These are phyloP conservation scores for Clostera curtula DNA, from an alignment of 2,888 invertebrate genomes.

Conservation along the genomic window DNA sequence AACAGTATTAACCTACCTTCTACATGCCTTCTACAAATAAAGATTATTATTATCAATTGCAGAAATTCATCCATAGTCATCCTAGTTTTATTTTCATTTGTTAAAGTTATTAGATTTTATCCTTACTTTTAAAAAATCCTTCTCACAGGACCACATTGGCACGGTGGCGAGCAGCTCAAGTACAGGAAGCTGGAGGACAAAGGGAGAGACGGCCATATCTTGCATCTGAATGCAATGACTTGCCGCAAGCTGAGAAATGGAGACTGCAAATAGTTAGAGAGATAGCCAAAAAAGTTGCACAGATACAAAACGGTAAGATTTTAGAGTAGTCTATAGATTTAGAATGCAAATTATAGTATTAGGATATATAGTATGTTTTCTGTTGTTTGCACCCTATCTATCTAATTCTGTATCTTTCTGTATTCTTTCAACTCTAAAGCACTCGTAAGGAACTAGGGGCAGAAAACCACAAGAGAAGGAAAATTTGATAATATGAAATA, in stretches of 20 bases:
- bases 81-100: no score
- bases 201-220: conserved; percentile 93
- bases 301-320: conserved; percentile 93
- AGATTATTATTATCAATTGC: neutral
- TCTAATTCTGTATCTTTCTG: no score
- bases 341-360: no score
- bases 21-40: neutral
- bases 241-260: conserved; percentile 96
- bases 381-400: no score
- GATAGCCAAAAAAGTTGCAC: conserved; percentile 98
- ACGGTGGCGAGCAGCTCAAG: conserved; percentile 97
- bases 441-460: no score
- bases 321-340: no score
- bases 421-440: no score
- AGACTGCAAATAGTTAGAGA: conserved; percentile 97
- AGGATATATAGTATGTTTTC: no score
- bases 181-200: conserved; percentile 91
- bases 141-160: conserved; percentile 93
- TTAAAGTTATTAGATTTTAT: no score
- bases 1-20: neutral
- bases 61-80: no score
- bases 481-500: no score
- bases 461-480: no score
- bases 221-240: conserved; percentile 94
- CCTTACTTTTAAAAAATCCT: neutral